Evolutionary conservation across 2,113 vertebrate species (phyloP), one percentile per base, ranked within the genome.

Genomic region (Collichthys lucidus): DNA sequence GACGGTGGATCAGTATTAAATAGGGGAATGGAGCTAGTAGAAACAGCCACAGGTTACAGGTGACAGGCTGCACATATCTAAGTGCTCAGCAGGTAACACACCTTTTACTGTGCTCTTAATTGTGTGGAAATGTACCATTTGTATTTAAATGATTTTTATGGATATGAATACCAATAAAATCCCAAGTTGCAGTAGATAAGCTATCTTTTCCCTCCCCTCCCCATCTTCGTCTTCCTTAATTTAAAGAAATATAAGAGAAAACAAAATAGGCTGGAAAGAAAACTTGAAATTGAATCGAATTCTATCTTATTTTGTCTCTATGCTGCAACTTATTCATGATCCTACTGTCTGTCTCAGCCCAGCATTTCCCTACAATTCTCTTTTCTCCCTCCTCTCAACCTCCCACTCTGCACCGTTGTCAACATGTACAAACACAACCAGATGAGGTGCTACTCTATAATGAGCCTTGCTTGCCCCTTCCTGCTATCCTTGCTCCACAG

Each of bases 391-490:
- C 52, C 31, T 76, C 56, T 80, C 35, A 44, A n/a, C 82, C 71
- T 66, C 79, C 20, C 56, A 35, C 40, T 68, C 70, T 56, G 19
- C 40, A 6, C 10, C 10, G 17, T 60, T 81, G 85, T 86, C 81
- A 86, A 64, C 86, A 84, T 67, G 24, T 60, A 57, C n/a, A 40
- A 56, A 74, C 47, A 20, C 47, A 82, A 74, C 80, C 52, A 47
- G 71, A 56, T 60, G 62, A 87, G 71, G 75, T 91, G 82, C 55
- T 57, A 73, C 84, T 64, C 9, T 72, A 84, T 89, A 92, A 91
- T 89, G 82, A 92, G 82, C 83, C 69, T 53, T 29, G 50, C 79
- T 68, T 61, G 67, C 53, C 79, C 59, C 60, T 83, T 85, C 47
- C 84, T 84, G 77, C 70, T 66, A 56, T 74, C 50, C 5, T 31